A percentile compares a stretch with the other conserved stretches of the same genome.
These are phyloP conservation scores for Lamellibrachia columna DNA, from an alignment of 2,888 invertebrate species.

Conservation along the genomic window DNA sequence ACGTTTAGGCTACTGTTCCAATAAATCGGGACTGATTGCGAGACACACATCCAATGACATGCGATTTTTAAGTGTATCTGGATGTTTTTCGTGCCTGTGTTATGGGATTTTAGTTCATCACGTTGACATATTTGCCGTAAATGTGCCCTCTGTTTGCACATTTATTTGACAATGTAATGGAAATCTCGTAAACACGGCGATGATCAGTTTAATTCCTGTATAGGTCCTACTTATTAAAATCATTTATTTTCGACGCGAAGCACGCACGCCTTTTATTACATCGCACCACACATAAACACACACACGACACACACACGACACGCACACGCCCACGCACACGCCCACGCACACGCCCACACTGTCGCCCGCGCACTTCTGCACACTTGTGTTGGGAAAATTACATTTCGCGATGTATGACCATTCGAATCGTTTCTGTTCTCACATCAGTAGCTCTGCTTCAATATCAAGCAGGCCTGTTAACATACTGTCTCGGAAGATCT, in stretches of 20 bases:
- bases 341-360: too few relatives aligned
- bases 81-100: neutral
- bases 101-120: neutral
- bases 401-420: too few relatives aligned
- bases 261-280: neutral
- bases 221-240: neutral
- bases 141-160: neutral
- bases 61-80: neutral
- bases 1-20: neutral
- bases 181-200: neutral
- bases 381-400: too few relatives aligned
- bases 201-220: neutral
- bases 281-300: neutral
- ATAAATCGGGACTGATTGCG: neutral
- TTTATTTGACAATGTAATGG: neutral
- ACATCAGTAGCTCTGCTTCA: too few relatives aligned
- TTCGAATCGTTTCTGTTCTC: too few relatives aligned
- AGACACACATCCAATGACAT: neutral
- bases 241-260: neutral
- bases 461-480: too few relatives aligned
- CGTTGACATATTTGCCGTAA: slow-evolving; percentile 6
- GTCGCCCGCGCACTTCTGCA: too few relatives aligned
- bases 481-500: too few relatives aligned
- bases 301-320: too few relatives aligned
- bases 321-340: too few relatives aligned